Conservation (phyloP, 2,888 invertebrate species). For the Anaspis maculata region DNA sequence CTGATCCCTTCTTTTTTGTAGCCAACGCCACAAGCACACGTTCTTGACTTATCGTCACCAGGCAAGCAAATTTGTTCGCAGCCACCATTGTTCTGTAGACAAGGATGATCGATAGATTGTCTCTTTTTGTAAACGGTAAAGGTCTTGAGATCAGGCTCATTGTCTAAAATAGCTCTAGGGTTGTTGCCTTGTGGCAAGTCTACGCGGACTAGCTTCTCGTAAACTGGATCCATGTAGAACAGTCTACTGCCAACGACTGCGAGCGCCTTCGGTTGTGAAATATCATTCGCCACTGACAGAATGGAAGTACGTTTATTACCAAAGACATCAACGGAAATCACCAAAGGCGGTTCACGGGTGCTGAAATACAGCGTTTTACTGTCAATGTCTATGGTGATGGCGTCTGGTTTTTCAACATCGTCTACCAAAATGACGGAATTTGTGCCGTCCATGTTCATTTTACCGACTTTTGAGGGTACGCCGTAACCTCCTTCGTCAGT, state of each 20-base stretch:
- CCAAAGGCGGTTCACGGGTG: constrained; percentile 62
- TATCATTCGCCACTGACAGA: constrained; percentile 60
- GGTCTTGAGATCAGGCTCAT: constrained; percentile 80
- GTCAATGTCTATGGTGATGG: constrained; percentile 76
- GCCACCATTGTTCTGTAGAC: constrained; percentile 77
- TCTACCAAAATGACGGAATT: constrained; percentile 66
- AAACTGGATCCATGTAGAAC: constrained; percentile 81
- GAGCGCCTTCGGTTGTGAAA: constrained; percentile 71
- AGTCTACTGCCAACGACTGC: constrained; percentile 74
- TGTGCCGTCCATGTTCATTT: constrained; percentile 90
- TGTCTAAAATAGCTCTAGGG: constrained; percentile 66
- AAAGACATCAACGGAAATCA: constrained; percentile 63
- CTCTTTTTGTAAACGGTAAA: constrained; percentile 84
- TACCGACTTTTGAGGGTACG: constrained; percentile 80
- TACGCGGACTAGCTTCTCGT: constrained; percentile 81
- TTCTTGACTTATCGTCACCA: constrained; percentile 60
- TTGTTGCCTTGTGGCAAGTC: constrained; percentile 75
- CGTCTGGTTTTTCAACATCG: constrained; percentile 66
- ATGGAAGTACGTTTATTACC: constrained; percentile 63
- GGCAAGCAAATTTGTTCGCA: constrained; percentile 95
- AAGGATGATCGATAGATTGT: constrained; percentile 73
- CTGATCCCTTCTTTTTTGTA: constrained; percentile 72
- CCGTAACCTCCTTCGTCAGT: constrained; percentile 89
- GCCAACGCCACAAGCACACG: constrained; percentile 87
- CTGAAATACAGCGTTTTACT: constrained; percentile 84